Evolutionary conservation across 1,140 invertebrate species (phyloP), one percentile per base, ranked within the genome.

Genomic region (Drepana arcuata): DNA sequence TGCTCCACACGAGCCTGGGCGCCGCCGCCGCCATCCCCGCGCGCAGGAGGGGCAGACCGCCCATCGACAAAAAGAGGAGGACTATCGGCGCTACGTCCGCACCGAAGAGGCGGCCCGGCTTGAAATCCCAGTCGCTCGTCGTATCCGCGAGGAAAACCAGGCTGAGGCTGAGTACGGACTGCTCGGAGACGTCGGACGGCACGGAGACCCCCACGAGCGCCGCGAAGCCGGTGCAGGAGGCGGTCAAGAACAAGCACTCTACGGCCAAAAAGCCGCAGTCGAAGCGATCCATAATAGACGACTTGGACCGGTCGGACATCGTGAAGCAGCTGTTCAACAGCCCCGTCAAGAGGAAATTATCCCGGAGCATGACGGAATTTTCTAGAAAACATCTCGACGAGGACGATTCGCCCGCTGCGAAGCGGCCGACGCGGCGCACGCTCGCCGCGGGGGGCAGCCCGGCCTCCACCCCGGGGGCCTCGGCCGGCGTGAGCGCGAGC

Each of bases 231-330:
- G 46, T 69, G 2, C 77, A 59, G 5, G 79, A 83, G 37, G 58
- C 53, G 1, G 70, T 84, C 2, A 83, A 83, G 46, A 79, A 81
- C 32, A 83, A 83, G 39, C 82, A 84, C 45, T 84, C 82, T 1
- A 81, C 79, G 0, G 80, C 83, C 0, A 84, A 82, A 38, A 83
- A 82, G 39, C 66, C 79, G 0, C 54, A 49, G 16, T 84, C 83
- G 3, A 82, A 74, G 34, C 69, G 75, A 0, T 62, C 67, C 2
- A 66, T 84, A 3, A 84, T 84, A 3, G 83, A 84, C 38, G 49
- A 79, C 14, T 41, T 83, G 2, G 63, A 78, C 34, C 65, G 75
- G 12, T 79, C 73, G 0, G 79, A 77, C 33, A 56, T 84, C n/a
- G 73, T 74, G 2, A 81, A 83, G 37, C 65, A 81, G 34, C 36